These are phyloP conservation scores for Phalera bucephala DNA, from an alignment of 2,888 invertebrate species.

Conservation along the genomic window DNA sequence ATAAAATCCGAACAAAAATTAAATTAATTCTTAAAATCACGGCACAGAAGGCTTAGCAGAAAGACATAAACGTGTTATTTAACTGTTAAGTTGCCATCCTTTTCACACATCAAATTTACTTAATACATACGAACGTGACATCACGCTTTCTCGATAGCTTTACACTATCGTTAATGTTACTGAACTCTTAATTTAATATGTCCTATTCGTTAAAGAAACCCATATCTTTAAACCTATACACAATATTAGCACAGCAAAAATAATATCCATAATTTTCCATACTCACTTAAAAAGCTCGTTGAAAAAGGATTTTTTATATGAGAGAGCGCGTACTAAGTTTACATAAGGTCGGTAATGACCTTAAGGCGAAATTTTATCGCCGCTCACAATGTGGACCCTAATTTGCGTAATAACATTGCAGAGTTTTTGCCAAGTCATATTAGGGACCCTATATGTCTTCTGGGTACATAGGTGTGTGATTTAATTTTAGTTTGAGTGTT, in stretches of 20 bases:
- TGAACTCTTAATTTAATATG: too few species aligned
- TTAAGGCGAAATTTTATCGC: conserved; percentile 18
- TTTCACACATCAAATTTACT: too few species aligned
- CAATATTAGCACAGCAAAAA: neutral
- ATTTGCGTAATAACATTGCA: conserved; percentile 36
- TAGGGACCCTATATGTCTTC: neutral
- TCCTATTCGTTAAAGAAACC: too few species aligned
- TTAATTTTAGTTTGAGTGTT: conserved; percentile 2
- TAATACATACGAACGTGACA: too few species aligned
- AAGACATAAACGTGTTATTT: too few species aligned
- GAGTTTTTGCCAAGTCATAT: conserved; percentile 27
- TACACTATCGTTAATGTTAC: too few species aligned
- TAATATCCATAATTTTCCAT: neutral
- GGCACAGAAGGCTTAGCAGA: too few species aligned
- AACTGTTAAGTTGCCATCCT: too few species aligned
- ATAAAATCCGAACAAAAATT: too few species aligned
- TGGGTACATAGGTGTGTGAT: conserved; percentile 2
- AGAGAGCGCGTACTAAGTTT: conserved; percentile 15
- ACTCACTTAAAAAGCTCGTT: neutral
- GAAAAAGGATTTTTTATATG: neutral
- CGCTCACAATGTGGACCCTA: conserved; percentile 27
- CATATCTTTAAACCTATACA: too few species aligned
- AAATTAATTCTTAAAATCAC: too few species aligned
- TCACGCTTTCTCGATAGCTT: too few species aligned
- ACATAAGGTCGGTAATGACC: conserved; percentile 11